These are phyloP conservation scores for Calonectris borealis DNA, from an alignment of 2,113 vertebrate species.

Conservation along the genomic window DNA sequence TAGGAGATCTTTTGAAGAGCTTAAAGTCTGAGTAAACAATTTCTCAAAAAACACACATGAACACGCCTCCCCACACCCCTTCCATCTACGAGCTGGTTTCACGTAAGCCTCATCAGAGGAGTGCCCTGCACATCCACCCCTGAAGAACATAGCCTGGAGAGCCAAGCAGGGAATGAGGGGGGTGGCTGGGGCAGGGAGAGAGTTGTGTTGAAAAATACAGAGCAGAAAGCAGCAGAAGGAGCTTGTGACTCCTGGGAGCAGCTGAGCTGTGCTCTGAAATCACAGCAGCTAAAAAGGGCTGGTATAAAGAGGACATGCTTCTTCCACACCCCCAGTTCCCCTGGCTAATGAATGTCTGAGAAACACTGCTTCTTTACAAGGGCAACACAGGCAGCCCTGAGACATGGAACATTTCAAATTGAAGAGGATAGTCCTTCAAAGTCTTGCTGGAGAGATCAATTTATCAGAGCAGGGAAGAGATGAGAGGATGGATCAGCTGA, in stretches of 20 bases:
- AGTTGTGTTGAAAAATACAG: neutral
- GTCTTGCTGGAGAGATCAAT: neutral
- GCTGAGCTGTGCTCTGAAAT: neutral
- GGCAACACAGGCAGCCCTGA: neutral
- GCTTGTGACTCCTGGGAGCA: neutral
- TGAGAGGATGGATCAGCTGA: neutral
- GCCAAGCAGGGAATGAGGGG: neutral
- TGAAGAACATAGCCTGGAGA: neutral
- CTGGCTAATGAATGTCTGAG: neutral
- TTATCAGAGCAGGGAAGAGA: neutral
- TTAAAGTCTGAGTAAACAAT: neutral
- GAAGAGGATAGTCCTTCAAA: neutral
- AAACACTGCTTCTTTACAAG: neutral
- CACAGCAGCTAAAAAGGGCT: neutral
- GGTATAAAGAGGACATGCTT: neutral
- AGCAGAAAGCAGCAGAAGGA: neutral
- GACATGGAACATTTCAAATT: neutral
- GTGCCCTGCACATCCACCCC: neutral
- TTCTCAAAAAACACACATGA: neutral
- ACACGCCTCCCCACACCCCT: neutral
- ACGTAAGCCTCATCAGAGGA: neutral
- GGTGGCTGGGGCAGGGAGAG: neutral
- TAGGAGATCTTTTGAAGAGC: neutral
- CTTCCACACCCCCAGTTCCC: neutral
- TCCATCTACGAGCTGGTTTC: neutral